Conservation (phyloP, 2,113 vertebrate genomes). For the Eretmochelys imbricata region DNA sequence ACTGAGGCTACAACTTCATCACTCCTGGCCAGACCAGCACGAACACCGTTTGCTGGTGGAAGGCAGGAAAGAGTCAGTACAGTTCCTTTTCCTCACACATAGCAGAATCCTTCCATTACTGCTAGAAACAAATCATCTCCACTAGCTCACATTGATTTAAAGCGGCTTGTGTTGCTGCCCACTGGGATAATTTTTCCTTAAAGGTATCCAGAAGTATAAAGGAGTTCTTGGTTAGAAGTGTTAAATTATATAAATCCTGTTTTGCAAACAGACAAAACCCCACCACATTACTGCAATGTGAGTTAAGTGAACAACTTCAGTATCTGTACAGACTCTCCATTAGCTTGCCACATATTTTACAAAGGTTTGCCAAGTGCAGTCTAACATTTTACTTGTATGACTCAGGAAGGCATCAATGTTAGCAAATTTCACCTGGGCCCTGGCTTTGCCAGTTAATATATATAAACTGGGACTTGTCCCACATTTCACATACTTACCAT, state of each 20-base stretch:
- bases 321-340: background rate
- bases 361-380: background rate
- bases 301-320: background rate
- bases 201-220: background rate
- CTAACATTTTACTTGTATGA: background rate
- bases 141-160: background rate
- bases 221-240: background rate
- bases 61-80: background rate
- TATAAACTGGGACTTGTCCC: accelerated
- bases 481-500: slow-evolving; percentile 83
- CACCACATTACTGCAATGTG: background rate
- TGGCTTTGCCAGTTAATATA: background rate
- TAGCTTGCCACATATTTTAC: background rate
- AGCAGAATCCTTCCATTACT: background rate
- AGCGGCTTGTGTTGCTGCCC: background rate
- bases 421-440: background rate
- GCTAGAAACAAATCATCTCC: background rate
- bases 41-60: background rate
- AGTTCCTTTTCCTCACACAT: too few relatives aligned
- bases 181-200: background rate
- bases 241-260: background rate
- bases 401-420: background rate
- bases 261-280: background rate
- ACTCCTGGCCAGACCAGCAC: background rate
- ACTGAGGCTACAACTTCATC: background rate